Evolutionary conservation across 2,797 vertebrate species (phyloP), one percentile per base, ranked within the genome.

Genomic region (Gephyroberyx darwinii): DNA sequence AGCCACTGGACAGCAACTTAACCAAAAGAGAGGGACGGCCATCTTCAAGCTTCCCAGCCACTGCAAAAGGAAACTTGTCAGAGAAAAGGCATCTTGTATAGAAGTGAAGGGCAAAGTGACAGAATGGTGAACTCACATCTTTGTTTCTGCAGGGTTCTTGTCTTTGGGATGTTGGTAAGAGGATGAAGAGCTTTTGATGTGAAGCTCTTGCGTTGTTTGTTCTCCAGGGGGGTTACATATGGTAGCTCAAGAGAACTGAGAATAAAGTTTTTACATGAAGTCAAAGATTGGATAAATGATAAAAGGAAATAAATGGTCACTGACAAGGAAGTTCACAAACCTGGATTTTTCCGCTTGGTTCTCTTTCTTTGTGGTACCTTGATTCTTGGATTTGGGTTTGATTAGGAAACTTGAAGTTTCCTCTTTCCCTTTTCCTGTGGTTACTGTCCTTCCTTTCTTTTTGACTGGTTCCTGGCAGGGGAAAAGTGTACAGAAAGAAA

Each of bases 371-470:
- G 79, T 80, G 69, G 72, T 82, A 77, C 62, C 83, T 84, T 92
- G 90, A 88, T 97, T 99, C 93, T 96, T 98, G 72, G 83, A 92
- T 94, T 96, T 97, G 80, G 95, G 93, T 90, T 98, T 98, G 22
- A 89, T 82, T 64, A 93, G 92, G 69, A 93, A 93, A 74, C 87
- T 90, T 85, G 95, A 94, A 58, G 85, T 90, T 86, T 97, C 97
- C 65, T 95, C 89, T 93, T 95, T 93, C 48, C 84, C 90, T 76
- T 93, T 98, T 82, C 92, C 95, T 39, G 90, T 39, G 60, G 61
- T 54, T 57, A 90, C 67, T 69, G 94, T 93, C 86, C 94, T 93
- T 86, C 95, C 96, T 92, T 96, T 99, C 93, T 95, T 95, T 86
- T 97, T 98, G 69, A 96, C 94, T 83, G 95, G 93, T 75, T 98